Percentiles rank a stretch among this genome's conserved stretches.
Evolutionary conservation across 2,113 vertebrate species (phyloP).

Genomic region (Crotophaga sulcirostris): DNA sequence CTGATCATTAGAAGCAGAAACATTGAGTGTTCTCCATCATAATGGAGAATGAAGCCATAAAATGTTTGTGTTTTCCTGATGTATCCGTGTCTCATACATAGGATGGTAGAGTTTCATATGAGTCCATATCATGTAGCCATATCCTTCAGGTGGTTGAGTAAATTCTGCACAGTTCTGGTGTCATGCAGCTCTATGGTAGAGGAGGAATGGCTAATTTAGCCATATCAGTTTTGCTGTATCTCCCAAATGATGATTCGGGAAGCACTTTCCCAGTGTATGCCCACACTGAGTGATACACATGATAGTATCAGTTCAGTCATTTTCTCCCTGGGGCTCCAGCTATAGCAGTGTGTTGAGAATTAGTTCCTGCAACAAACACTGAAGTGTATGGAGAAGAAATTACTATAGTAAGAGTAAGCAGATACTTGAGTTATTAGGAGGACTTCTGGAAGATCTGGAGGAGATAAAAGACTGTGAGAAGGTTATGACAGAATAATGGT

Average conservation of each 20-base stretch:
- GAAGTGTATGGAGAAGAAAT: background rate
- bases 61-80: background rate
- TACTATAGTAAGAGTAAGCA: background rate
- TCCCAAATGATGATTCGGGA: background rate
- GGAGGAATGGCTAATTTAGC: background rate
- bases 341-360: background rate
- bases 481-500: background rate
- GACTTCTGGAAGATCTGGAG: background rate
- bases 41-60: background rate
- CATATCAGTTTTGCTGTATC: background rate
- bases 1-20: background rate
- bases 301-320: background rate
- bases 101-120: background rate
- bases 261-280: background rate
- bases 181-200: background rate
- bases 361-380: background rate
- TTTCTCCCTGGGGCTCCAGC: background rate
- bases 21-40: background rate
- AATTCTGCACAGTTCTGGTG: background rate
- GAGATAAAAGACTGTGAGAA: background rate
- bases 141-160: background rate
- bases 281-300: accelerated
- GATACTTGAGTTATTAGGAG: background rate
- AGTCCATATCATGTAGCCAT: background rate
- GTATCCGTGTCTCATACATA: background rate